Percentiles rank a stretch among this genome's conserved stretches.
Evolutionary conservation across 2,113 vertebrate species (phyloP).

Genomic region (Sialia sialis): DNA sequence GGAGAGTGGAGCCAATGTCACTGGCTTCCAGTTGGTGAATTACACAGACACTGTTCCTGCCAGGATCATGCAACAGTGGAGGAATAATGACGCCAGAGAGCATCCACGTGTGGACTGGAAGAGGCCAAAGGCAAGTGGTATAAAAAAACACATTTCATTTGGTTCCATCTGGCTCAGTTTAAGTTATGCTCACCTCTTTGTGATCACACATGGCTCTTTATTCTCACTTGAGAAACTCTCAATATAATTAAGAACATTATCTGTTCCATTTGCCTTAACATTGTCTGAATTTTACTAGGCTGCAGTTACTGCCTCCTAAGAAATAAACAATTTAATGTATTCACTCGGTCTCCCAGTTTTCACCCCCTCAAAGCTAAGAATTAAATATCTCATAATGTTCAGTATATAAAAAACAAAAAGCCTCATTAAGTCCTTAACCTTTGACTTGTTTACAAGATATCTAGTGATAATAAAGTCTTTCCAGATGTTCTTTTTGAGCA

Average conservation of each 20-base stretch:
- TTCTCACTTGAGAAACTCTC: not conserved
- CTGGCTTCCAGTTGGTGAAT: slow-evolving; percentile 95
- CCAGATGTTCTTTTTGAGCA: not conserved
- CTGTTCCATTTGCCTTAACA: not conserved
- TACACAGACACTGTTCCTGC: slow-evolving; percentile 84
- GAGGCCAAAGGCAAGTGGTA: slow-evolving; percentile 82
- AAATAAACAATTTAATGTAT: not conserved
- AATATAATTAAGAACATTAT: not conserved
- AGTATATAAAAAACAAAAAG: not conserved
- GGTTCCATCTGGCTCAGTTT: not conserved
- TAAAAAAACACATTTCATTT: not conserved
- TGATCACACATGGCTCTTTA: not conserved
- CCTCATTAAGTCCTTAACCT: not conserved
- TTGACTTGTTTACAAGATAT: not conserved
- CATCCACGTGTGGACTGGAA: slow-evolving; percentile 88
- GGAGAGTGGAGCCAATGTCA: slow-evolving; percentile 93
- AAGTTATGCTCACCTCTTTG: not conserved
- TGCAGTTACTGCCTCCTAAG: not conserved
- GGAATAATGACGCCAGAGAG: slow-evolving; percentile 90
- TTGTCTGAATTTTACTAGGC: not conserved
- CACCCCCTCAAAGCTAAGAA: not conserved
- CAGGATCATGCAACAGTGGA: slow-evolving; percentile 91
- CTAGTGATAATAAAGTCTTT: not conserved
- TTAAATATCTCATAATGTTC: not conserved
- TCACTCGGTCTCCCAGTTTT: not conserved